Evolutionary conservation across 1,140 invertebrate genomes (phyloP), one percentile per base, ranked within the genome.

Genomic region (Ips nitidus): DNA sequence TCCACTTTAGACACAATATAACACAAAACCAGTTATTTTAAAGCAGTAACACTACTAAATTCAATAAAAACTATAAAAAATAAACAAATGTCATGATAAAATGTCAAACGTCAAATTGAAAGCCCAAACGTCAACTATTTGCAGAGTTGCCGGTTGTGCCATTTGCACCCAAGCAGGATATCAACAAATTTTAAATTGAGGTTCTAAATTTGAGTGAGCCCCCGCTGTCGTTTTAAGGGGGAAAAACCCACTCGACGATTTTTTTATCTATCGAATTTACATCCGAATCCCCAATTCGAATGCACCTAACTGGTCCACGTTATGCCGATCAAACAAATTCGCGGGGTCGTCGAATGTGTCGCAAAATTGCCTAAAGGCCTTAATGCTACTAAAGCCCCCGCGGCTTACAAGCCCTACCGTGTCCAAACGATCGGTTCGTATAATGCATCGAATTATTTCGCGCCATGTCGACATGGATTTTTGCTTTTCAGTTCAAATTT

Each of bases 361-460:
- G 64, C 43, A 66, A 66, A 66, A 66, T 66, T 66, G 64, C 64
- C 64, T 58, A 66, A 66, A 66, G 64, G 64, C 53, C 64, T 66
- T 66, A 66, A 66, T 41, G 63, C 63, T 66, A 55, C 58, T 66
- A 66, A 66, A 58, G 38, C 64, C 56, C 22, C 45, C 45, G 22
- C 6, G 64, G 64, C 56, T 66, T 58, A 66, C 55, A 56, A 43
- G 63, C 52, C 37, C 40, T 65, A 22, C 22, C 56, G 45, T 41
- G 50, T 53, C 22, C 50, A 38, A 52, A 22, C 22, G 22, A 22
- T 22, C 40, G 53, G 39, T 65, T 36, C 6, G 52, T n/a, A 37
- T 52, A 52, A 65, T 65, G 63, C 52, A 65, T 38, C 52, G 63
- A 65, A 65, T 65, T 56, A 63, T 52, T 63, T 22, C 22, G 22